Evolutionary conservation across 2,888 invertebrate genomes (phyloP).

Genomic region (Agonopterix arenella): DNA sequence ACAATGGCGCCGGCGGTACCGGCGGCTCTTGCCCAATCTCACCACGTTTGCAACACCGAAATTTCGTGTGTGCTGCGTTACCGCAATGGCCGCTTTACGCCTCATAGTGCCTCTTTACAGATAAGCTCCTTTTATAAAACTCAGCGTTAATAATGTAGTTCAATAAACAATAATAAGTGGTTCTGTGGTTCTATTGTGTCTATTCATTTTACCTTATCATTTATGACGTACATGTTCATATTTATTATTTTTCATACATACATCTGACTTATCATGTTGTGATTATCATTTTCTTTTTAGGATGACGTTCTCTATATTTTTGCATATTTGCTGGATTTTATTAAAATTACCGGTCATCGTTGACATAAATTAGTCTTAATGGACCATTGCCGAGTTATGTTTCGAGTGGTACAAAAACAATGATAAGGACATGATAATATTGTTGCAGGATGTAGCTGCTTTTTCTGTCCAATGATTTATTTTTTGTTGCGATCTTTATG

Average conservation of each 20-base stretch:
- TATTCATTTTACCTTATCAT: no score
- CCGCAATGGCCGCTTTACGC: constrained; percentile 40
- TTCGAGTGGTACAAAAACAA: constrained; percentile 8
- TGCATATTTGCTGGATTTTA: no score
- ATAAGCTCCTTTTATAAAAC: neutral
- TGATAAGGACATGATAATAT: constrained; percentile 15
- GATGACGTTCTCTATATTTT: no score
- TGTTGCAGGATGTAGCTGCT: constrained; percentile 7
- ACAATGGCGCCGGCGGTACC: constrained; percentile 62
- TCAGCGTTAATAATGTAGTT: no score
- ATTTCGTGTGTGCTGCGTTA: constrained; percentile 68
- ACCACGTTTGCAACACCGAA: constrained; percentile 65
- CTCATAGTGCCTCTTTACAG: constrained; percentile 16
- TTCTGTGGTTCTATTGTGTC: no score
- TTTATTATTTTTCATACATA: no score
- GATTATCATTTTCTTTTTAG: no score
- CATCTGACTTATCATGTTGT: no score
- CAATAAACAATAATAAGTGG: no score
- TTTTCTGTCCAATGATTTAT: constrained; percentile 12
- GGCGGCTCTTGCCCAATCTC: constrained; percentile 54
- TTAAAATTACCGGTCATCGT: neutral
- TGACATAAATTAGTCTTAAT: constrained; percentile 9
- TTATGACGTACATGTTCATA: no score
- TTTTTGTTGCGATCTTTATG: constrained; percentile 15
- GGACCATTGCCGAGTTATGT: constrained; percentile 1